Percentiles rank a stretch among this genome's conserved stretches.
These are phyloP conservation scores for Pheosia gnoma DNA, from an alignment of 2,888 invertebrate genomes.

Conservation along the genomic window DNA sequence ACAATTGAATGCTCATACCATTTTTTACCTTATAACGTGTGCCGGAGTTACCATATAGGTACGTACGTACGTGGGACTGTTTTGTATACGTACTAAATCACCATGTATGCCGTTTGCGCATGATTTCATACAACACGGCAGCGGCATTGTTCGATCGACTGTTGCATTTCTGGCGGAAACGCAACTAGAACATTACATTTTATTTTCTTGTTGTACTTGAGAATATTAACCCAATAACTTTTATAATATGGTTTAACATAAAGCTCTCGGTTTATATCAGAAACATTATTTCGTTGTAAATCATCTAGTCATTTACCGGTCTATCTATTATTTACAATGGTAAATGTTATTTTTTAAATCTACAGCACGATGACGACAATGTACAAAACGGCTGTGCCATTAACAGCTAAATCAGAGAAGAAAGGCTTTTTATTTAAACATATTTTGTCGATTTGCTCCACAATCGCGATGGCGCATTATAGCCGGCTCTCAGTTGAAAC, in stretches of 20 bases:
- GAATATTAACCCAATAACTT: constrained; percentile 5
- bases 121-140: constrained; percentile 61
- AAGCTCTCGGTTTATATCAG: background rate
- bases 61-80: constrained; percentile 45
- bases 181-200: constrained; percentile 40
- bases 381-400: background rate
- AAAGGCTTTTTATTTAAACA: constrained; percentile 45
- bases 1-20: constrained; percentile 59
- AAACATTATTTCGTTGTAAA: background rate
- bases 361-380: background rate
- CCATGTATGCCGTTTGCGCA: constrained; percentile 57
- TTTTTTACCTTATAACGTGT: constrained; percentile 51
- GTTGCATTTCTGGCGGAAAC: constrained; percentile 49
- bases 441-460: constrained; percentile 49
- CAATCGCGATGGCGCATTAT: constrained; percentile 57
- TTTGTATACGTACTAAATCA: constrained; percentile 48
- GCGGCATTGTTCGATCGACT: constrained; percentile 53
- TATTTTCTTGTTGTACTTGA: background rate
- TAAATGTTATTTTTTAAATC: background rate
- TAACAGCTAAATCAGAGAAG: constrained; percentile 9
- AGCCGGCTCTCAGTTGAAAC: constrained; percentile 58
- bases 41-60: constrained; percentile 40
- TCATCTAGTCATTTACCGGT: background rate
- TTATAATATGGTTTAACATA: background rate
- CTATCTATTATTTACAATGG: background rate